Base-by-base conservation (phyloP, 2,797 vertebrate species). In the Rachycentron canadum region DNA sequence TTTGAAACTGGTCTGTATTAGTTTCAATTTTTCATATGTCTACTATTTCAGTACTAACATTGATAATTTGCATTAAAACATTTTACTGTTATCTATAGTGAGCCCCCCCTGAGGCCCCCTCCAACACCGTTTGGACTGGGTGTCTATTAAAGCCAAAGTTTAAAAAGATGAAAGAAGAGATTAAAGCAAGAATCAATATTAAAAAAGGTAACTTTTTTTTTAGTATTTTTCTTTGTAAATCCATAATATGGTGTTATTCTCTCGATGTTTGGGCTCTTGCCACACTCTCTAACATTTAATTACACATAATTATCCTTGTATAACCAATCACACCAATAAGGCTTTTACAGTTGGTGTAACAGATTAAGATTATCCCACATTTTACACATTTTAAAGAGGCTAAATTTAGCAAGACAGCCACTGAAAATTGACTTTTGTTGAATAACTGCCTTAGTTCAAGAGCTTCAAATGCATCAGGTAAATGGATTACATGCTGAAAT, bases 401-500 rank as follows among this genome's bases (percentile, higher is more conserved):
- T 59, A 16, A 36, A 63, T 71, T 56, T 32, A 43, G 14, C 45
- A 28, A 19, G 45, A 55, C 45, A n/a, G 45, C 41, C 32, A 21
- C 21, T 65, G 30, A 57, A 55, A 43, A 79, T 83, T 0, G 43
- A 52, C 43, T 53, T 74, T 60, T 59, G 34, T 70, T 63, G n/a
- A 63, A 25, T 47, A 74, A 36, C 6, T 13, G 50, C 38, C 21
- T 60, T 55, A 36, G 68, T 71, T 78, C 40, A 74, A 76, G 36
- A 73, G 69, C 65, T 64, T 60, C n/a, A 84, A 81, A 81, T 69
- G 66, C 80, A 26, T 56, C 5, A 11, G 38, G 34, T 68, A 76
- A 82, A 82, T 73, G 52, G 56, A 81, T 86, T 63, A 66, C 62
- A 53, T 75, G 41, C 4, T 25, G 23, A 79, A 76, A 66, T 64